Evolutionary conservation across 2,113 vertebrate species (phyloP).

Genomic region (Ameiurus melas): DNA sequence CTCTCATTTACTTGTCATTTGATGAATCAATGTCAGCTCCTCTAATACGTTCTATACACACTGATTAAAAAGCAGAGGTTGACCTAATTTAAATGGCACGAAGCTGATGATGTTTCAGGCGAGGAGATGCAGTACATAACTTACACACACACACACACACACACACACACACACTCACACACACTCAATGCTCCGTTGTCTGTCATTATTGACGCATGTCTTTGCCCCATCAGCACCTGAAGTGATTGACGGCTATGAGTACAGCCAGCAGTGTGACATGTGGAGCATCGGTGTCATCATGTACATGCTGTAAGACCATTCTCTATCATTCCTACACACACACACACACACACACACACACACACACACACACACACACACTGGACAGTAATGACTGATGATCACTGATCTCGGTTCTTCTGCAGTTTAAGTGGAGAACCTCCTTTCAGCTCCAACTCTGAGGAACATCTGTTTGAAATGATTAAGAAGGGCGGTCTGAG

Average conservation of each 20-base stretch:
- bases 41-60: constrained; percentile 41
- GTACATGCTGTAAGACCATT: constrained; percentile 85
- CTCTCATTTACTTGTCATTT: constrained; percentile 32
- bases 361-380: not conserved
- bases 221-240: constrained; percentile 85
- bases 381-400: not conserved
- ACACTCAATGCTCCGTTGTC: not conserved
- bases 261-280: constrained; percentile 86
- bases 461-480: constrained; percentile 78
- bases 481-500: constrained; percentile 73
- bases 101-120: constrained; percentile 32
- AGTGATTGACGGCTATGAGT: constrained; percentile 83
- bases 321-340: not conserved
- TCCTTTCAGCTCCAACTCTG: constrained; percentile 77
- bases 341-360: not conserved
- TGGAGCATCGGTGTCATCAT: constrained; percentile 93
- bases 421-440: constrained; percentile 76
- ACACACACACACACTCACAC: constrained; percentile 2
- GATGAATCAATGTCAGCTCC: constrained; percentile 37
- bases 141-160: not conserved
- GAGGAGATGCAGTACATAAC: not conserved
- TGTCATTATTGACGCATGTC: constrained; percentile 57
- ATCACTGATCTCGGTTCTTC: constrained; percentile 22
- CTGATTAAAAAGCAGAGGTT: constrained; percentile 49
- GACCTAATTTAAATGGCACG: constrained; percentile 46